These are phyloP conservation scores for Callocephalon fimbriatum DNA, from an alignment of 2,113 vertebrate genomes.

Conservation along the genomic window DNA sequence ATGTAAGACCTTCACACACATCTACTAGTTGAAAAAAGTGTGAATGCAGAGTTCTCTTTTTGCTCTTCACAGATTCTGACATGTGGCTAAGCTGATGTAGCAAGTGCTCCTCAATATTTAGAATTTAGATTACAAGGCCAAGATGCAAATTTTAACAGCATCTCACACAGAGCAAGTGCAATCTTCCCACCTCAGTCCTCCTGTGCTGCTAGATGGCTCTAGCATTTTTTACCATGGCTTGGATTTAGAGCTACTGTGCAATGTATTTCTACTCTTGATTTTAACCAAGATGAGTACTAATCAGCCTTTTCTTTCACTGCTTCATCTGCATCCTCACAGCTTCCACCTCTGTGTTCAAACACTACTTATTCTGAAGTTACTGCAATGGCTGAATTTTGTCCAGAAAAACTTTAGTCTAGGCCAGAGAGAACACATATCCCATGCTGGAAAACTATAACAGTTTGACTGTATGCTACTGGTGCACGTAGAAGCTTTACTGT, in stretches of 20 bases:
- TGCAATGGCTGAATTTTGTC: neutral
- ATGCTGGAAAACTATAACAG: neutral
- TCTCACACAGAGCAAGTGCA: neutral
- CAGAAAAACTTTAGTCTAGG: neutral
- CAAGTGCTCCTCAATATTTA: neutral
- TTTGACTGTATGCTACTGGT: neutral
- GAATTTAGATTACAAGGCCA: neutral
- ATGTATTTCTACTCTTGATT: neutral
- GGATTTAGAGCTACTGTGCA: neutral
- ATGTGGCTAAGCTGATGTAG: neutral
- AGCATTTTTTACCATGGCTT: neutral
- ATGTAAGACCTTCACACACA: neutral
- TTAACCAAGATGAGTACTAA: neutral
- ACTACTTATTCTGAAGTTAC: neutral
- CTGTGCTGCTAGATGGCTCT: neutral
- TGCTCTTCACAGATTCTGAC: neutral
- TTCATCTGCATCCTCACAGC: neutral
- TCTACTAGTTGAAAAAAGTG: neutral
- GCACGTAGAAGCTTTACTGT: neutral
- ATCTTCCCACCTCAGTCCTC: neutral
- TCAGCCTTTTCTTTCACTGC: neutral
- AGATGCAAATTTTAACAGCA: neutral
- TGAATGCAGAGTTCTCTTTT: neutral
- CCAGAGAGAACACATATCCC: rapidly evolving
- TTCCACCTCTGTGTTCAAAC: neutral